Evolutionary conservation across 2,113 vertebrate genomes (phyloP).

Genomic region (Prunella himalayana): DNA sequence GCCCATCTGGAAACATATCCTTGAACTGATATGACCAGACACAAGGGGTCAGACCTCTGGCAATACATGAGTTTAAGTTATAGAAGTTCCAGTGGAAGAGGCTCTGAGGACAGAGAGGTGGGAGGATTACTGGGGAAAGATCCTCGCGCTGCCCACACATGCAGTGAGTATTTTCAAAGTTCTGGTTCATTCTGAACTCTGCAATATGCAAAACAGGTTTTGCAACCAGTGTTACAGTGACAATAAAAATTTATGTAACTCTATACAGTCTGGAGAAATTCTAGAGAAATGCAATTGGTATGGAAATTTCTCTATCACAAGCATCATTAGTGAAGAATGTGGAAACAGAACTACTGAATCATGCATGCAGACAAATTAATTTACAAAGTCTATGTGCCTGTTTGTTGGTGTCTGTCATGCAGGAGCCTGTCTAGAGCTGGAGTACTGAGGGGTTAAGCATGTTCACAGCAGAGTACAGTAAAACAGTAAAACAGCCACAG

Average conservation of each 20-base stretch:
- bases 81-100: neutral
- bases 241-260: neutral
- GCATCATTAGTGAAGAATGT: neutral
- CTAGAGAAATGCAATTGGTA: neutral
- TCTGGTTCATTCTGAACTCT: neutral
- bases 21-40: neutral
- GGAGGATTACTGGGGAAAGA: neutral
- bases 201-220: neutral
- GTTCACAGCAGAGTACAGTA: neutral
- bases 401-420: neutral
- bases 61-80: neutral
- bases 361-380: neutral
- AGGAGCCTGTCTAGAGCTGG: neutral
- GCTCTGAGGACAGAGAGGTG: neutral
- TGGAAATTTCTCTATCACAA: neutral
- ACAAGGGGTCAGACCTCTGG: neutral
- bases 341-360: neutral
- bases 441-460: neutral
- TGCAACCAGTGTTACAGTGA: neutral
- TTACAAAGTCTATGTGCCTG: neutral
- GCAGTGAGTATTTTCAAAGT: neutral
- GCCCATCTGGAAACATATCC: neutral
- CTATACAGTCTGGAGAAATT: neutral
- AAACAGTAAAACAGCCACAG: neutral
- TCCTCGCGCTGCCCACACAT: neutral